Base-by-base conservation (phyloP, 2,113 vertebrate genomes). In the Actinemys pallida region DNA sequence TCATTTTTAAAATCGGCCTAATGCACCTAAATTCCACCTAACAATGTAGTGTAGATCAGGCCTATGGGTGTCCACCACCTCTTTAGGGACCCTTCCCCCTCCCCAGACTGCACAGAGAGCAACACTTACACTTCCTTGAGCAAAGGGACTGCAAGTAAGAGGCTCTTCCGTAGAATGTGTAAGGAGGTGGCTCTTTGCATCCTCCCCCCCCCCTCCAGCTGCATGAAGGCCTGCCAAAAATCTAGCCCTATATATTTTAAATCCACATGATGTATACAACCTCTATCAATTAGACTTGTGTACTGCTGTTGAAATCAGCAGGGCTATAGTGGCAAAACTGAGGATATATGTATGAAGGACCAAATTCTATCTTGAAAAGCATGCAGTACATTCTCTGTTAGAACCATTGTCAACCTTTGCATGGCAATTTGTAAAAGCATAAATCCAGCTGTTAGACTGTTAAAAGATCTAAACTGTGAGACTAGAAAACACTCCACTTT, bases 371-470 rank as follows among this genome's bases (percentile, higher is more conserved):
- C 57, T 54, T 57, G 53, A 88, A 90, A 90, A 90, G 31, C 6
- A 59, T 29, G 82, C 76, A 56, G 69, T 56, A 86, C 57, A 47
- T 81, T 87, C 53, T 82, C 87, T 52, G 49, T 83, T 88, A 76
- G 50, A 89, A 81, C 56, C 42, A 49, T 1, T 86, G 92, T 80
- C 84, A 87, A 42, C 42, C 78, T 90, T 80, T 62, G 54, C 31
- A 86, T 90, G 72, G 53, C n/a, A 86, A n/a, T 90, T 86, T 65
- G 93, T 78, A 90, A 75, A 92, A 80, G 85, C 6, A 35, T 84
- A 90, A 93, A 95, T 81, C 81, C 57, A 93, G 29, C 54, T 49
- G 25, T 24, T 57, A 45, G 45, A 45, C 45, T 82, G 8, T 54
- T 89, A 84, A 82, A 88, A 83, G 19, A 93, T 39, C 83, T 85